phyloP scores from a whole-genome alignment of 2,888 invertebrate genomes.

The Cosmopolites sordidus region DNA sequence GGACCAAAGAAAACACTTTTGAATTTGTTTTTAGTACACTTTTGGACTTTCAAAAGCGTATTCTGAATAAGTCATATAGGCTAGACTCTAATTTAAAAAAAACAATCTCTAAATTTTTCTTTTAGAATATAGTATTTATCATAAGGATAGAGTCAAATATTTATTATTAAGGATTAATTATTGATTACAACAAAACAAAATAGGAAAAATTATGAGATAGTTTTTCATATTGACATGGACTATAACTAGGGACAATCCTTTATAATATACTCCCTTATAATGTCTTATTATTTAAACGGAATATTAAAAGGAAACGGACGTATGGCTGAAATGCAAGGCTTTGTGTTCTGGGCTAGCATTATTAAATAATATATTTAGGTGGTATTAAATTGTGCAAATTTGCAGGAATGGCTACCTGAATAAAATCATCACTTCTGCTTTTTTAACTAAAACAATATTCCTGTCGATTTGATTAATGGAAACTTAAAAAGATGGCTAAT shows the following conservation, averaged over 20 bases:
- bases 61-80: slow-evolving; percentile 12
- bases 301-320: too few relatives aligned
- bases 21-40: slow-evolving; percentile 12
- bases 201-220: slow-evolving; percentile 6
- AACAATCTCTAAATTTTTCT: slow-evolving; percentile 7
- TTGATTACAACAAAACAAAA: too few relatives aligned
- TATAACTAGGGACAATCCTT: slow-evolving; percentile 49
- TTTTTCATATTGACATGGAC: slow-evolving; percentile 33
- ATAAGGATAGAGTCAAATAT: not conserved
- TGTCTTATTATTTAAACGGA: too few relatives aligned
- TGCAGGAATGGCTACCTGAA: not conserved
- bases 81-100: slow-evolving; percentile 8
- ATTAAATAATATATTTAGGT: too few relatives aligned
- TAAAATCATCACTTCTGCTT: too few relatives aligned
- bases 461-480: too few relatives aligned
- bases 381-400: too few relatives aligned
- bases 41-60: slow-evolving; percentile 11
- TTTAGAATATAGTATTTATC: not conserved
- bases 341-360: too few relatives aligned
- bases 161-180: not conserved
- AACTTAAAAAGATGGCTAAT: too few relatives aligned
- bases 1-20: slow-evolving; percentile 25
- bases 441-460: not conserved
- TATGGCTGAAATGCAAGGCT: too few relatives aligned
- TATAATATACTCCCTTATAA: slow-evolving; percentile 43